Evolutionary conservation across 1,140 invertebrate species (phyloP).

Genomic region (Bombyx mandarina): DNA sequence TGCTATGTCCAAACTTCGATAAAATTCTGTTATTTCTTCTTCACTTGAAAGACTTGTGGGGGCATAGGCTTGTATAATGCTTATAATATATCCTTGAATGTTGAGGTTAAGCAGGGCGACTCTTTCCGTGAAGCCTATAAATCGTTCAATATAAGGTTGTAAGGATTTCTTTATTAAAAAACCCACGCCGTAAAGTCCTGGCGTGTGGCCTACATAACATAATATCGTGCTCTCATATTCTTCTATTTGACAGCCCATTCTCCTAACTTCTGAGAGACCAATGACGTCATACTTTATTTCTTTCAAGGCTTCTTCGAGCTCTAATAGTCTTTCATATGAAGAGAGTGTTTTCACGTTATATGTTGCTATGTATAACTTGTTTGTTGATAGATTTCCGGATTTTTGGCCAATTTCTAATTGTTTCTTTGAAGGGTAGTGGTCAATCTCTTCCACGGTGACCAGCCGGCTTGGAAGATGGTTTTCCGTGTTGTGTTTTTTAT

Average conservation of each 20-base stretch:
- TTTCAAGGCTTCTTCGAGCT: neutral
- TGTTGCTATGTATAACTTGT: conserved; percentile 1
- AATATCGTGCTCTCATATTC: too few species aligned
- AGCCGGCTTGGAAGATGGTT: conserved; percentile 5
- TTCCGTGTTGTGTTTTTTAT: conserved; percentile 1
- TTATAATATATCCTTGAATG: neutral
- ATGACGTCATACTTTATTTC: neutral
- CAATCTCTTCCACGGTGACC: conserved; percentile 4
- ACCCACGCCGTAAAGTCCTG: too few species aligned
- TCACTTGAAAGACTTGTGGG: conserved; percentile 8
- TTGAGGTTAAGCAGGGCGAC: conserved; percentile 1
- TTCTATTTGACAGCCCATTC: too few species aligned
- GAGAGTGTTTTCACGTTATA: conserved; percentile 2
- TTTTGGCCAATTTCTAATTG: neutral
- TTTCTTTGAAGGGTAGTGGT: conserved; percentile 3
- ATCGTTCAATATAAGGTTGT: conserved; percentile 3
- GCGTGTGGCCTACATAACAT: too few species aligned
- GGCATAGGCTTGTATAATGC: conserved; percentile 1
- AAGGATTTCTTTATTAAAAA: neutral
- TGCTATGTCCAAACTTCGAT: conserved; percentile 9
- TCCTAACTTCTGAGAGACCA: too few species aligned
- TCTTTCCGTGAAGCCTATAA: conserved; percentile 4
- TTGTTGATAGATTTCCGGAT: neutral
- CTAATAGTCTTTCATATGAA: conserved; percentile 1
- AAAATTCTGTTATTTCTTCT: conserved; percentile 9